These are phyloP conservation scores for Drosophila burlai DNA, from an alignment of 1,140 invertebrate genomes.

Conservation along the genomic window DNA sequence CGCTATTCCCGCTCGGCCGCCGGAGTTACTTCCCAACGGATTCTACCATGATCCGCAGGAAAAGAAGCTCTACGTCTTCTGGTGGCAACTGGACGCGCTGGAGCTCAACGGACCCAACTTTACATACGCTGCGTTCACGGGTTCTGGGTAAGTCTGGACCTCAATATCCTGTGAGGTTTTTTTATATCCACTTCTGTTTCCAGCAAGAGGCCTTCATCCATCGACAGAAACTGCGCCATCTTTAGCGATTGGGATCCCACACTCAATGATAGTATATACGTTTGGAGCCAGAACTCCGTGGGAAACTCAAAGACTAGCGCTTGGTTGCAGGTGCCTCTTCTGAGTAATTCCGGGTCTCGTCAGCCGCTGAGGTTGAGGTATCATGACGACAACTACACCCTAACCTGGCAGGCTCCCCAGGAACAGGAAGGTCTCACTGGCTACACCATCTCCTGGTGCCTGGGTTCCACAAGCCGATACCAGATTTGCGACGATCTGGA, in stretches of 20 bases:
- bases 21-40: conserved; percentile 2
- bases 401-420: conserved; percentile 4
- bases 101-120: conserved; percentile 14
- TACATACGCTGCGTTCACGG: background rate
- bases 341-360: background rate
- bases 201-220: background rate
- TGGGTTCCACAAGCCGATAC: background rate
- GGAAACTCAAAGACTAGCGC: background rate
- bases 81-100: conserved; percentile 2
- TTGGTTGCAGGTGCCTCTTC: background rate
- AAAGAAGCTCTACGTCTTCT: conserved; percentile 7
- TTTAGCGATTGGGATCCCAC: conserved; percentile 6
- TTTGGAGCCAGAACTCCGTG: conserved; percentile 12
- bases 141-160: background rate
- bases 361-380: background rate
- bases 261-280: background rate
- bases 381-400: conserved; percentile 1
- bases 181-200: background rate
- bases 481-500: conserved; percentile 12
- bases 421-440: background rate
- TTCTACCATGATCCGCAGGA: conserved; percentile 1
- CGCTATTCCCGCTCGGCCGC: background rate
- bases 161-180: rapidly evolving
- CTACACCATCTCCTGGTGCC: conserved; percentile 13
- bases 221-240: background rate